A percentile compares a stretch with the other conserved stretches of the same genome.
Evolutionary conservation across 2,797 vertebrate species (phyloP).

Genomic region (Cyprinodon diabolis): DNA sequence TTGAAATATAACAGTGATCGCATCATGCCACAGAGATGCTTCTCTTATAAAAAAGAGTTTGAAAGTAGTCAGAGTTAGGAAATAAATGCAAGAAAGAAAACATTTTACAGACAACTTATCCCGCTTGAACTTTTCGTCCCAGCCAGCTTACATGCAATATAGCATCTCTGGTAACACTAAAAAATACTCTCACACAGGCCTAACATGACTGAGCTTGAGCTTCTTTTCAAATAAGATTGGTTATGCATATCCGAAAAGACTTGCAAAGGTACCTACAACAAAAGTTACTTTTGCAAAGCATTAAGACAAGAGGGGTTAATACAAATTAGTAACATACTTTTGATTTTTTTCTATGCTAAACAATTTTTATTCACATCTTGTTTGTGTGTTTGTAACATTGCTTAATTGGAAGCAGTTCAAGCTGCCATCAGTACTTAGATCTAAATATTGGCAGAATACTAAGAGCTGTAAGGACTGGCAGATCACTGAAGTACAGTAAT

Average conservation of each 20-base stretch:
- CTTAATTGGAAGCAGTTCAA: background rate
- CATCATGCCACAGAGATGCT: background rate
- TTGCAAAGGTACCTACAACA: background rate
- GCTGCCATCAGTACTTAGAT: background rate
- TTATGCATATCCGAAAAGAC: background rate
- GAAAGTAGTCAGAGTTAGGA: background rate
- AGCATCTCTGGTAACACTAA: background rate
- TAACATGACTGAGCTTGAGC: background rate
- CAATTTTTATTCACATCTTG: background rate
- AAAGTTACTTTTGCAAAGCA: background rate
- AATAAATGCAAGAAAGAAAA: background rate
- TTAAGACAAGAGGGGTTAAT: background rate
- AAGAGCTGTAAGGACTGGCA: background rate
- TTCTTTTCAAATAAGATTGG: background rate
- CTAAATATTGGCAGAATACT: background rate
- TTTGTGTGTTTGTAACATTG: background rate
- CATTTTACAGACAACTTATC: background rate
- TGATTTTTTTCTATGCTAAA: background rate
- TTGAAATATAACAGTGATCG: background rate
- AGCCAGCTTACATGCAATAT: background rate
- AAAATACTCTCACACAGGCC: background rate
- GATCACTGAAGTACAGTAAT: constrained; percentile 7
- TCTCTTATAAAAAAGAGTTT: too few species aligned
- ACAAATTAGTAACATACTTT: background rate
- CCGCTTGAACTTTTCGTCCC: background rate